Conservation (phyloP, 2,888 invertebrate species). For the Eucera pruinosa region DNA sequence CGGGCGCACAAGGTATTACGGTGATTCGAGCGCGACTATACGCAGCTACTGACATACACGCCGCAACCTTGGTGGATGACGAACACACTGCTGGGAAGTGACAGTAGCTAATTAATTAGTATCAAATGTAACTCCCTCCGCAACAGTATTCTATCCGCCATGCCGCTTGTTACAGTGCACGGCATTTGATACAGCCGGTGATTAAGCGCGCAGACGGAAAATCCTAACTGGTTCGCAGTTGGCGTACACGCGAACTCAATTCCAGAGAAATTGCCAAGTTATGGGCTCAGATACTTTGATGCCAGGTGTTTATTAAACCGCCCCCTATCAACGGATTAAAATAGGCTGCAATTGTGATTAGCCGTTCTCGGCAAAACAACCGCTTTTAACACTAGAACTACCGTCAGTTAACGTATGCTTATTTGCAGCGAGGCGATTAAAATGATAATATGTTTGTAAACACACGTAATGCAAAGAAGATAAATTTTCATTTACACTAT, state of each 20-base stretch:
- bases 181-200: constrained; percentile 65
- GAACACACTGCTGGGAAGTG: constrained; percentile 77
- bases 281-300: not conserved
- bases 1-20: constrained; percentile 52
- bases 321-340: not conserved
- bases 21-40: constrained; percentile 57
- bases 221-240: constrained; percentile 48
- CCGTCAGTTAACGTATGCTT: no score
- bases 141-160: constrained; percentile 53
- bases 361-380: no score
- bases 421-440: no score
- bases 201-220: constrained; percentile 67
- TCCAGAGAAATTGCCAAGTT: constrained; percentile 23
- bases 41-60: constrained; percentile 51
- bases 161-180: constrained; percentile 53
- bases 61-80: constrained; percentile 73
- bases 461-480: no score
- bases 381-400: no score
- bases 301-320: not conserved
- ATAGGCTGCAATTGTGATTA: not conserved
- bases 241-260: constrained; percentile 28
- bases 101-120: constrained; percentile 79
- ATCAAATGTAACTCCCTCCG: constrained; percentile 74
- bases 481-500: no score
- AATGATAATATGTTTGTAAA: no score